Evolutionary conservation across 1,140 invertebrate species (phyloP), one percentile per base, ranked within the genome.

Genomic region (Eubasilissa regina): DNA sequence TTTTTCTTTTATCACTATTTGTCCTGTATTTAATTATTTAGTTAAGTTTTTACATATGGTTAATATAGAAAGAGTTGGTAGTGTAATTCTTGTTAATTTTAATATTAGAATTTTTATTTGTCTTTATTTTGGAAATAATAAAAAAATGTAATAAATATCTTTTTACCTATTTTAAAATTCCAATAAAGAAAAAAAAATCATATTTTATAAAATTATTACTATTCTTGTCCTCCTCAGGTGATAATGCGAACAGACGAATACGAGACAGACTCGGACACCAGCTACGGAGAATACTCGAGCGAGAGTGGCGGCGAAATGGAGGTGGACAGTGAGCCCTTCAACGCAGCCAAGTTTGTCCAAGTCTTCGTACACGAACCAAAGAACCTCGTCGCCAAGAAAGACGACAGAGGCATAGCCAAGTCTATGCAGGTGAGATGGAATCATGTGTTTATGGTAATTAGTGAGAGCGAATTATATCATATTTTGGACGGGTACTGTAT

Each of bases 211-310:
- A 51, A 79, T 17, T 43, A 56, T 19, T 64, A 21, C 55, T 21
- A 0, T 35, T 17, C 35, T n/a, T 64, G 6, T 43, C 4, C 25
- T 64, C 12, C 9, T 8, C 15, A 73, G 68, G 68, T 73, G 48
- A 73, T 73, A 12, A 73, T 73, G 68, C 19, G 68, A 19, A 53
- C 68, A 10, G 68, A 73, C 15, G 56, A 60, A 17, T 55, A 53
- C 21, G 48, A 73, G 68, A 53, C 68, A 4, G 80, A 81, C 44
- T 76, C 66, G 9, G 76, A 80, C 45, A 76, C 76, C 25, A 82
- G 81, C 62, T 82, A 78, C 75, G 81, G 81, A 7, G 81, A 82
- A 21, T 82, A 82, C 62, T 82, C 81, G 13, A 80, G 78, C 58
- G 81, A 82, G 43, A 82, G 81, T 51, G 81, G 56, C 47, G 48